Evolutionary conservation across 1,140 invertebrate species (phyloP), one percentile per base, ranked within the genome.

Genomic region (Drosophila novamexicana): DNA sequence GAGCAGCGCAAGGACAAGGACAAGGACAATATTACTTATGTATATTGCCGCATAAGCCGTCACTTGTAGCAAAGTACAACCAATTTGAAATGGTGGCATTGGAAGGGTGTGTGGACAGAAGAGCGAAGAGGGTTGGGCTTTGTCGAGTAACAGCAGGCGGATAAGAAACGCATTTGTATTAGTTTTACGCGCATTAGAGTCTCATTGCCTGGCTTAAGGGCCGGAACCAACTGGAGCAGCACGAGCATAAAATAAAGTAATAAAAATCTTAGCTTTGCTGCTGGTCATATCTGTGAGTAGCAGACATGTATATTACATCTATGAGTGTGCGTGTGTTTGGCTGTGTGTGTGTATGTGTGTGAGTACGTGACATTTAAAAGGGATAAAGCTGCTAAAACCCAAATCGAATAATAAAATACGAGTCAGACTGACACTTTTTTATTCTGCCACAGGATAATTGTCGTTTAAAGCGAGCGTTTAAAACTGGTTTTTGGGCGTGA

Each of bases 111-210:
- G 18, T 14, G 14, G 14, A 14, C 14, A 14, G 14, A 14, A 14
- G 14, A 14, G 14, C 14, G 14, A 14, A 14, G 14, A 14, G 14
- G 14, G 14, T 14, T 14, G 14, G 14, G 14, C 14, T 14, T 37
- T 8, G n/a, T 14, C 49, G 49, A 12, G 22, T n/a, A 53, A 29
- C 39, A 32, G 64, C 56, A 45, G 68, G 49, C 70, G 82, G 84
- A 88, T 88, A 89, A 88, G 84, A 88, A 88, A 88, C 76, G 83
- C 83, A 88, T 88, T 88, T 88, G 83, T 88, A 88, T 88, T 88
- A 88, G 83, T 88, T 88, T 88, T 88, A 89, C 84, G 84, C 83
- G 83, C 83, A 88, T 88, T 88, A 88, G 84, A 89, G 83, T 88
- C 83, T 89, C 83, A 88, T 88, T 88, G 83, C 83, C 84, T 77